Evolutionary conservation across 2,113 vertebrate species (phyloP), one percentile per base, ranked within the genome.

Genomic region (Heloderma charlesbogerti): DNA sequence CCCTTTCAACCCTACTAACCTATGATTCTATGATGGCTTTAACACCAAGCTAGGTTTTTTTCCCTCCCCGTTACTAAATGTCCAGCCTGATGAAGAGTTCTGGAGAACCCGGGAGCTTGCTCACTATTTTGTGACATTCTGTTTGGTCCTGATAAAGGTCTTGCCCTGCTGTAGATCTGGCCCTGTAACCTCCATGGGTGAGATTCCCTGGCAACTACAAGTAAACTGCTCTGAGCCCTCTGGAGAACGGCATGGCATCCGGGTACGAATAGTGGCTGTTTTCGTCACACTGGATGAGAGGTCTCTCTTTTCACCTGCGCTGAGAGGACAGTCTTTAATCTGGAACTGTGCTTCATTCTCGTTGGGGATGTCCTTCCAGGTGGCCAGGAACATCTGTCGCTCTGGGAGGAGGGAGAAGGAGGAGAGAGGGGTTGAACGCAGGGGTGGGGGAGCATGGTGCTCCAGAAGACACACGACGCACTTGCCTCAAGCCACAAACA

Each of bases 341-440:
- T 99, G 99, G 97, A 99, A 99, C 96, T 99, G 99, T 83, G 98
- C 96, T 95, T 99, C 99, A 0, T 98, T 99, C 89, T 99, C 99
- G 5, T 98, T 99, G 87, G 99, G 98, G 96, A 99, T 99, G 97
- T 99, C 99, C 95, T 99, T 99, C 99, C 99, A 99, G 0, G 99
- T 99, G 92, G 98, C 98, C 94, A 99, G 97, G 96, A 99, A 99
- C 95, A 98, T 98, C 96, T 99, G 99, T 51, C 99, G 96, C 91
- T 99, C 99, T 99, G 96, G 66, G 2, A 94, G 87, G 25, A 2
- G 83, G 51, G 5, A 89, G 92, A 84, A 51, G 37, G 15, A 45
- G 25, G 22, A 71, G 0, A 48, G 2, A 0, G 8, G 0, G 7
- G 29, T 5, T 82, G 92, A 80, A 69, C 18, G 31, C 40, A 9